Percentiles rank a stretch among this genome's conserved stretches.
These are phyloP conservation scores for Malacoctenus gilli DNA, from an alignment of 2,797 vertebrate genomes.

Conservation along the genomic window DNA sequence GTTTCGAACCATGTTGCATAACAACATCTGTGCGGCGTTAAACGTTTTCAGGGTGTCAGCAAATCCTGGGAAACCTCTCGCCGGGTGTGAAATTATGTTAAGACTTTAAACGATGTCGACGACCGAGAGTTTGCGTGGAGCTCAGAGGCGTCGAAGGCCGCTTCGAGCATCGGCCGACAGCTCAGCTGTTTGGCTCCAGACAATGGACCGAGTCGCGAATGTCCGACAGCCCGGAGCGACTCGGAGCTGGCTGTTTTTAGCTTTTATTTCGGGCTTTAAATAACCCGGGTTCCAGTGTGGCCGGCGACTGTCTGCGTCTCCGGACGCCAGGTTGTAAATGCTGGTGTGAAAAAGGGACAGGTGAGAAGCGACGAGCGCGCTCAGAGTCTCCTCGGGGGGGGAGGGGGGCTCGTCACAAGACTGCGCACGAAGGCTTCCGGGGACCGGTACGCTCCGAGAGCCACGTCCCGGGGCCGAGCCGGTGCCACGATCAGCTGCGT, in stretches of 20 bases:
- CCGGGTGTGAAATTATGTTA: conserved; percentile 5
- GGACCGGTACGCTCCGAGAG: conserved; percentile 42
- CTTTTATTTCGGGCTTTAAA: conserved; percentile 55
- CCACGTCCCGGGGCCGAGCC: conserved; percentile 23
- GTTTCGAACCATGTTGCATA: conserved; percentile 46
- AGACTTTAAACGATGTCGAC: conserved; percentile 3
- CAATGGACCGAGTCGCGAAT: conserved; percentile 9
- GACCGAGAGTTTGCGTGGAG: neutral
- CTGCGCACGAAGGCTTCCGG: too few species aligned
- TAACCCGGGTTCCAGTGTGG: conserved; percentile 44
- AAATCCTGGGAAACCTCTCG: conserved; percentile 8
- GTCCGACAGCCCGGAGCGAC: conserved; percentile 36
- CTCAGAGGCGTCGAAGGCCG: too few species aligned
- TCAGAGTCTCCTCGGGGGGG: conserved; percentile 15
- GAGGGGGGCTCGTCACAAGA: conserved; percentile 57
- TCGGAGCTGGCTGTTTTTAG: conserved; percentile 51
- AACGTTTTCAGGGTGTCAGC: conserved; percentile 9
- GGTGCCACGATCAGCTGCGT: neutral
- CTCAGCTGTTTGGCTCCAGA: conserved; percentile 19
- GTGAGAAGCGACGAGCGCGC: conserved; percentile 27
- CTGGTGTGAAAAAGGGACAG: conserved; percentile 45
- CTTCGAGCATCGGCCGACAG: neutral
- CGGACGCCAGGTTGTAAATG: conserved; percentile 51
- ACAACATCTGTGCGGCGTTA: conserved; percentile 53
- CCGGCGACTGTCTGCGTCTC: conserved; percentile 34